Percentiles rank a stretch among this genome's conserved stretches.
These are phyloP conservation scores for Zootermopsis nevadensis DNA, from an alignment of 2,888 invertebrate species.

Conservation along the genomic window DNA sequence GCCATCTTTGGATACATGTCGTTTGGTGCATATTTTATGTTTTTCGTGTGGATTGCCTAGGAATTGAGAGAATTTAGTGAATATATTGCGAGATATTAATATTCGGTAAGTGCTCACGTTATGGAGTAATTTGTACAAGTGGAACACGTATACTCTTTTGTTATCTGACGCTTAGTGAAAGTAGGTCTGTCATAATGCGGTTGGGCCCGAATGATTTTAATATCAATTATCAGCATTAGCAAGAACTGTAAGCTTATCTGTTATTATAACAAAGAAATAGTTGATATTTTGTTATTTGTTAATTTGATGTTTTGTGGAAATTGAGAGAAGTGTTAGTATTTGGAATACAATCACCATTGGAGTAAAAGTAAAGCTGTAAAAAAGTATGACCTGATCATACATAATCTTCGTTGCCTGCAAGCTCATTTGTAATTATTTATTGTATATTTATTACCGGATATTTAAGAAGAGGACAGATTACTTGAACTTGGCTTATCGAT, in stretches of 20 bases:
- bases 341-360: neutral
- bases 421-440: no score
- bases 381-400: no score
- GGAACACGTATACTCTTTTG: neutral
- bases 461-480: no score
- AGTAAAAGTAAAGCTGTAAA: neutral
- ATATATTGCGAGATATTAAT: neutral
- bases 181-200: neutral
- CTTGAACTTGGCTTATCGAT: no score
- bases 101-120: neutral
- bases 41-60: neutral
- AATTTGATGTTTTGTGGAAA: neutral
- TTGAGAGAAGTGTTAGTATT: neutral
- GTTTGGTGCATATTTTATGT: neutral
- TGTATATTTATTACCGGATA: no score
- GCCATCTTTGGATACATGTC: constrained; percentile 22
- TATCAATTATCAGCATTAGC: neutral
- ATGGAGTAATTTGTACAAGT: neutral
- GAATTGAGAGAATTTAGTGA: neutral
- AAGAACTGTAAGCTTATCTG: neutral
- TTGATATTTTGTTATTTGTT: neutral
- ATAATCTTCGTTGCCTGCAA: no score
- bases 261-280: neutral
- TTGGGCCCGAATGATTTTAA: neutral
- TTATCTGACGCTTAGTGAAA: neutral